These are phyloP conservation scores for cat (Felis catus) DNA, from an alignment of 2,113 vertebrate genomes.

Conservation along the genomic window F.catus_Fca126_mat1.0 CM031412.1:60074501-60075000, in stretches of 20 bases:
- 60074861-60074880: background rate
- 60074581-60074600: background rate
- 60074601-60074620: background rate
- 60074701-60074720: background rate
- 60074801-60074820: constrained; percentile 31
- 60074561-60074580: background rate
- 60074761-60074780: constrained; percentile 55
- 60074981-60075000: background rate
- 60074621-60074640: background rate
- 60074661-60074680: background rate
- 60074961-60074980: background rate
- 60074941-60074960: background rate
- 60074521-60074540: background rate
- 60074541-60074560: background rate
- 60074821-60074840: constrained; percentile 62
- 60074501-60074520: background rate
- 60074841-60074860: constrained; percentile 28
- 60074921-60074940: background rate
- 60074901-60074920: background rate
- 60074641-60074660: background rate
- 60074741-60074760: constrained; percentile 39
- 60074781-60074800: constrained; percentile 59
- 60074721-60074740: background rate
- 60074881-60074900: background rate
- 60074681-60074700: background rate